These are phyloP conservation scores for Clarias fuscus DNA, from an alignment of 2,797 vertebrate genomes.

Conservation along the genomic window DNA sequence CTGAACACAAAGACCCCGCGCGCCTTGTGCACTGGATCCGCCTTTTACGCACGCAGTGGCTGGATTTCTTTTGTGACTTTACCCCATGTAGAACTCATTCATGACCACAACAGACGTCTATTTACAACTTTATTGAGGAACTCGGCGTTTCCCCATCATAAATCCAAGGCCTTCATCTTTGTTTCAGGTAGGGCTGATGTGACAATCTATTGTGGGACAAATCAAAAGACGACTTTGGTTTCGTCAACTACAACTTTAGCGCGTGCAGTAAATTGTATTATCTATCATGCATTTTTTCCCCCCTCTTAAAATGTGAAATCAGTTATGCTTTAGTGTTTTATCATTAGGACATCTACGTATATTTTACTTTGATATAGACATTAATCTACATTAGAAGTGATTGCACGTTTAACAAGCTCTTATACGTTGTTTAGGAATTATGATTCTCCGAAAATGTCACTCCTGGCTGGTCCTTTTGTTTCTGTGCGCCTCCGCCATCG, in stretches of 20 bases:
- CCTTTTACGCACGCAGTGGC: conserved; percentile 29
- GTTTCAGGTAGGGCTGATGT: conserved; percentile 36
- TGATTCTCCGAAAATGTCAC: conserved; percentile 76
- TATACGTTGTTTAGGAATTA: conserved; percentile 73
- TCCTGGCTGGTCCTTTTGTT: conserved; percentile 75
- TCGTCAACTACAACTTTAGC: neutral
- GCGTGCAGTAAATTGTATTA: neutral
- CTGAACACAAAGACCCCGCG: conserved; percentile 11
- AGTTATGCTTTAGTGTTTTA: neutral
- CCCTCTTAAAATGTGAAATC: neutral
- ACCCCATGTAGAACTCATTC: conserved; percentile 23
- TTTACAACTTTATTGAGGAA: conserved; percentile 31
- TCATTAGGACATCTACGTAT: neutral
- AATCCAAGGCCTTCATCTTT: conserved; percentile 29
- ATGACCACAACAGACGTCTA: conserved; percentile 10
- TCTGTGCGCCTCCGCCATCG: conserved; percentile 71
- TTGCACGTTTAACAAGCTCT: neutral
- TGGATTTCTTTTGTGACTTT: conserved; percentile 1
- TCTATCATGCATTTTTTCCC: neutral
- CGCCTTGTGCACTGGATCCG: conserved; percentile 17
- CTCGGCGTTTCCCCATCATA: conserved; percentile 4
- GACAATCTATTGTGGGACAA: neutral
- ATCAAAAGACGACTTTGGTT: neutral
- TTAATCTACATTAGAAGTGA: neutral
- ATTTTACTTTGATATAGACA: neutral